Conservation (phyloP, 2,797 vertebrate genomes). For the Cottoperca gobio region DNA sequence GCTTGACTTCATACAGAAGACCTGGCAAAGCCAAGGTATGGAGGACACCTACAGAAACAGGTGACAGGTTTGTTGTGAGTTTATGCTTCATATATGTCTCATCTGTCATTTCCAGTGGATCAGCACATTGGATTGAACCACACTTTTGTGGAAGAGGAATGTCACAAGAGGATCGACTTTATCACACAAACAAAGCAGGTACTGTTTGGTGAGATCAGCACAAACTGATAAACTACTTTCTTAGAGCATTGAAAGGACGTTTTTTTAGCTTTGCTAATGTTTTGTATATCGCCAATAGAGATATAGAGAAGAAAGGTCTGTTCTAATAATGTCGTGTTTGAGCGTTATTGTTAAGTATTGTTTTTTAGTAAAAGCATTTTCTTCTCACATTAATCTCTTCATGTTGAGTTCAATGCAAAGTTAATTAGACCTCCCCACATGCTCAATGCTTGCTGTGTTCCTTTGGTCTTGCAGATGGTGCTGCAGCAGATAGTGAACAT, state of each 20-base stretch:
- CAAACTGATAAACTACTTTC: background rate
- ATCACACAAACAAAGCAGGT: conserved; percentile 55
- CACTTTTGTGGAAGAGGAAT: conserved; percentile 27
- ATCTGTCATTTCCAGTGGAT: conserved; percentile 44
- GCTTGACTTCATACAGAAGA: conserved; percentile 40
- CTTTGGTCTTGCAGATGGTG: conserved; percentile 77
- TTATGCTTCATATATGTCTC: background rate
- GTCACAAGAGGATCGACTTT: background rate
- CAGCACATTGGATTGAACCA: conserved; percentile 7
- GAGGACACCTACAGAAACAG: background rate
- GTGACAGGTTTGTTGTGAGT: background rate
- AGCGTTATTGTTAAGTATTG: background rate
- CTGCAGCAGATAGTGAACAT: conserved; percentile 79
- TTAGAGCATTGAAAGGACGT: background rate
- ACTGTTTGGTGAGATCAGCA: conserved; percentile 5
- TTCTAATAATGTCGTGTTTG: background rate
- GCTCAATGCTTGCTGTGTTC: background rate
- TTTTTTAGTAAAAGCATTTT: background rate
- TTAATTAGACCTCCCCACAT: background rate
- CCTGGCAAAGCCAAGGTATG: conserved; percentile 47
- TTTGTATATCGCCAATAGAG: too few species aligned
- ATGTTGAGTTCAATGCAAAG: too few species aligned
- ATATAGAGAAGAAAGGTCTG: background rate
- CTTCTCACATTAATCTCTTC: background rate
- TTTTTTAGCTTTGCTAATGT: too few species aligned